Base-by-base conservation (phyloP, 2,888 invertebrate genomes). In the Pristionchus arcanus region DNA sequence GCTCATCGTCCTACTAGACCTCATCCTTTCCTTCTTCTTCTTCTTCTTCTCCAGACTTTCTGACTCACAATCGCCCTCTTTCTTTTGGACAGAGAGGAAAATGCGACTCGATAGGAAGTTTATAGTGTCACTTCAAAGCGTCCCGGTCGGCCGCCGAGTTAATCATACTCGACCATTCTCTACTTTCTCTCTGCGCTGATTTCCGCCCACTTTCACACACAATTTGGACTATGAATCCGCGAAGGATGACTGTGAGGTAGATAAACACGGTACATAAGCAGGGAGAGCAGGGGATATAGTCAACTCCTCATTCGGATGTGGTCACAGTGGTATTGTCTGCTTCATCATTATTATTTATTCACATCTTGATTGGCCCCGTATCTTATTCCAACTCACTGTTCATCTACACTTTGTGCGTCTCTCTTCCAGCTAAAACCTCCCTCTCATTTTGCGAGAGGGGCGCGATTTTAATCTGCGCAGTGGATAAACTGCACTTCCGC, bases 1-100 rank as follows among this genome's bases (percentile, higher is more conserved):
- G 49, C 49, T 81, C 81, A 81, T 81, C 81, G 15, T 81, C 28
- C 81, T 49, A 74, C 74, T 28, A 81, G 81, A 81, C 84, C 28
- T 85, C 83, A 25, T 83, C 84, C 55, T 31, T 19, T 21, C 19
- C 59, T 85, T 34, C 25, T 34, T 31, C 31, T 19, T 34, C 59
- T 85, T 34, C 19, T 28, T 28, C 53, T 53, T 19, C 59, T 59
- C 59, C 63, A 63, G 59, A 28, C 84, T 59, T 84, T 84, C 84
- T 85, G 55, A 59, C 31, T 85, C 59, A 59, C n/a, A 34, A 42
- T 59, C 59, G 25, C 28, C 34, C 84, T 85, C 31, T 28, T 59
- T 34, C 59, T 21, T n/a, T 85, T n/a, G 16, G 37, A 42, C 42
- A 49, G 21, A 21, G 37, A 5, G 74, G 74, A 37, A 37, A 74